Conservation (phyloP, 2,888 invertebrate genomes). For the Pandemis cinnamomeana region DNA sequence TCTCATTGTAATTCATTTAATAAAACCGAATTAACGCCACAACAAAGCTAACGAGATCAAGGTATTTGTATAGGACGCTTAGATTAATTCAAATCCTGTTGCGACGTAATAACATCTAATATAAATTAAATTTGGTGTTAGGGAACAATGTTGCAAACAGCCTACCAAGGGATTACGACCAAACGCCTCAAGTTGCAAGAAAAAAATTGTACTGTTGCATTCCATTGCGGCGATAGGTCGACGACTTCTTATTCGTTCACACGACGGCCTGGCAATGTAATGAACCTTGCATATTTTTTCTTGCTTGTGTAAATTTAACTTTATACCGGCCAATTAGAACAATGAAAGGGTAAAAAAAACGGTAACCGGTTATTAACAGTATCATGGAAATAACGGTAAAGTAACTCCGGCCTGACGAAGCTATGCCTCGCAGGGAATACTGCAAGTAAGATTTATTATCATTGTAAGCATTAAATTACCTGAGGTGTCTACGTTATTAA, state of each 20-base stretch:
- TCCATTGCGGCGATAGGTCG: no score
- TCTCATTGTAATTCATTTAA: slow-evolving; percentile 36
- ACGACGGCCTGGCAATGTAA: no score
- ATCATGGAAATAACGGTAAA: slow-evolving; percentile 2
- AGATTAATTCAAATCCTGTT: slow-evolving; percentile 41
- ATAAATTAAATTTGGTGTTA: slow-evolving; percentile 41
- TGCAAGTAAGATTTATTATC: slow-evolving; percentile 11
- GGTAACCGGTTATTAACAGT: not conserved
- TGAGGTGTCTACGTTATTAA: slow-evolving; percentile 8
- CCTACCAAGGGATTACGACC: not conserved
- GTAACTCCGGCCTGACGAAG: not conserved
- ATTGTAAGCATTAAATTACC: slow-evolving; percentile 4
- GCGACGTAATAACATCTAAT: slow-evolving; percentile 34
- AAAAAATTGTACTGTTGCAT: no score
- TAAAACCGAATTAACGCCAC: slow-evolving; percentile 32
- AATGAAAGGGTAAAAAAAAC: not conserved
- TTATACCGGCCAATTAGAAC: no score
- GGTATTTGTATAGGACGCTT: slow-evolving; percentile 41
- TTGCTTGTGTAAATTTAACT: no score
- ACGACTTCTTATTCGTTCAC: no score
- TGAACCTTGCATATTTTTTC: no score
- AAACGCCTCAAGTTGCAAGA: not conserved
- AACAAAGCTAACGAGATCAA: slow-evolving; percentile 39
- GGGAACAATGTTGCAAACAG: slow-evolving; percentile 34
- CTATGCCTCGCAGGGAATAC: slow-evolving; percentile 3